Evolutionary conservation across 2,888 invertebrate genomes (phyloP), one percentile per base, ranked within the genome.

Genomic region (Heteropelma amictum): DNA sequence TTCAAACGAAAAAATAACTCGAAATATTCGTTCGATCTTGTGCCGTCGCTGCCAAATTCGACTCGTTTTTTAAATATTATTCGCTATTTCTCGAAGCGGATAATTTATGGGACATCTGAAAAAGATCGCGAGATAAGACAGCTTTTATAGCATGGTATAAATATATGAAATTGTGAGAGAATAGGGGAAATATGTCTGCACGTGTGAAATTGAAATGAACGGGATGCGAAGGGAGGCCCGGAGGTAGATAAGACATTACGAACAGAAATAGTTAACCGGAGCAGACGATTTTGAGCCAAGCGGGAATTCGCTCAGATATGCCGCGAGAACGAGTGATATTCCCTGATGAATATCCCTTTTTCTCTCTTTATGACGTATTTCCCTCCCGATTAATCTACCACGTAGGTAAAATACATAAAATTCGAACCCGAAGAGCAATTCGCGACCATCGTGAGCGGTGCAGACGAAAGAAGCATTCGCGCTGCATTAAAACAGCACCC

Each of bases 221-320:
- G 45, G 47, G 65, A 42, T 35, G 23, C 19, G 40, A 40, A 45
- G 58, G 53, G 23, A 19, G 45, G 28, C 45, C 49, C 69, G 45
- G 64, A 60, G 45, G 64, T 60, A 65, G 74, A 65, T 69, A 65
- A 72, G 51, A 72, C 60, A 65, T 49, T 72, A 65, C 56, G 61
- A 72, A 69, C 26, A 76, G 76, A 69, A 64, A 51, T 72, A 60
- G 61, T 70, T 76, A 76, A 76, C 64, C 76, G 76, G 72, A 76
- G 76, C 72, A 72, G 65, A 76, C 76, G 54, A 73, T 64, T 61
- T 40, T 65, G 65, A 61, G 30, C 69, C 64, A 60, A 74, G 70
- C 74, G 70, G 60, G 65, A 76, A 72, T 72, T 76, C 69, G 65
- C 56, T 60, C 47, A 69, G n/a, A n/a, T 49, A 70, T 70, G 74